These are phyloP conservation scores for Enteromius anoplus DNA, from an alignment of 2,797 vertebrate genomes.

Conservation along the genomic window DNA sequence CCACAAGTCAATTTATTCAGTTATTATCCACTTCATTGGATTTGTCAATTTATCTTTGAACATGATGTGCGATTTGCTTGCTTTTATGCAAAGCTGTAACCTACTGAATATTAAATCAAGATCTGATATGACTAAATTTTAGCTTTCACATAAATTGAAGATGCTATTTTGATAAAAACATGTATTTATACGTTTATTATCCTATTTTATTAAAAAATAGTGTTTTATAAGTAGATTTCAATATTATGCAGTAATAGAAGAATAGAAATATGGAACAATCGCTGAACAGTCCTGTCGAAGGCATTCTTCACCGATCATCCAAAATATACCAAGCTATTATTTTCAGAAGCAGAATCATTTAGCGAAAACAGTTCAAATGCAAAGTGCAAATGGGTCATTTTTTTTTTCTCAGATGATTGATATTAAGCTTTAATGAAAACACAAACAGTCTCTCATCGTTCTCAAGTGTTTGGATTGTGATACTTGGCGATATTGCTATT, in stretches of 20 bases:
- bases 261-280: slow-evolving; percentile 8
- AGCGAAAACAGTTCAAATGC: slow-evolving; percentile 18
- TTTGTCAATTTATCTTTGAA: not conserved
- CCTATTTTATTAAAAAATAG: not conserved
- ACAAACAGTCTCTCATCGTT: slow-evolving; percentile 5
- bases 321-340: slow-evolving; percentile 7
- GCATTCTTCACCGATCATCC: not conserved
- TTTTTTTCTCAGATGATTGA: slow-evolving; percentile 9
- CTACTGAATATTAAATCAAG: not conserved
- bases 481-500: slow-evolving; percentile 6
- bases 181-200: not conserved
- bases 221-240: not conserved
- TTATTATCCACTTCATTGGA: not conserved
- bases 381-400: not conserved
- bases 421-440: slow-evolving; percentile 8
- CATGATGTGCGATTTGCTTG: not conserved
- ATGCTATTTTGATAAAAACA: too few relatives aligned
- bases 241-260: not conserved
- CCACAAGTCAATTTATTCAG: not conserved
- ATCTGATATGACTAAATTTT: not conserved
- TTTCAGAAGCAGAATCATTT: slow-evolving; percentile 16
- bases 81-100: not conserved
- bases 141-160: not conserved
- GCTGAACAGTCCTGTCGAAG: not conserved
- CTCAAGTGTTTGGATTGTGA: slow-evolving; percentile 21